Evolutionary conservation across 2,888 invertebrate genomes (phyloP).

Genomic region (Sacculina carcini): DNA sequence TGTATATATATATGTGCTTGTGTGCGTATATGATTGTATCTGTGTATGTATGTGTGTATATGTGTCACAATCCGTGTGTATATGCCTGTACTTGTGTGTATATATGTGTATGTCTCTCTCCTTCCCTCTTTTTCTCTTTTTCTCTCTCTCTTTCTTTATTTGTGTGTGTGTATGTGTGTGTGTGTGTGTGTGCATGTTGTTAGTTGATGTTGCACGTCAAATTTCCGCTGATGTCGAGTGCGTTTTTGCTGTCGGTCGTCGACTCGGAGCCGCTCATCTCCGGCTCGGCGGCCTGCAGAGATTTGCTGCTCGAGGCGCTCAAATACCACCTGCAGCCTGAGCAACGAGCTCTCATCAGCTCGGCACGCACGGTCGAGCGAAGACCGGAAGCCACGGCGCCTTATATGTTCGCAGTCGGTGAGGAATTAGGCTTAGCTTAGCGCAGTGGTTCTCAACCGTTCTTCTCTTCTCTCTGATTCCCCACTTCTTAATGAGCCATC

Average conservation of each 20-base stretch:
- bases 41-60: too few species aligned
- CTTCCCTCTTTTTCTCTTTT: not conserved
- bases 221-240: constrained; percentile 19
- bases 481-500: too few species aligned
- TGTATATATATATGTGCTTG: constrained; percentile 4
- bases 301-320: constrained; percentile 36
- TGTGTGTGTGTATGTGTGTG: too few species aligned
- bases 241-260: constrained; percentile 37
- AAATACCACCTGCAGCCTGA: constrained; percentile 40
- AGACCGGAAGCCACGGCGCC: constrained; percentile 37
- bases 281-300: constrained; percentile 34
- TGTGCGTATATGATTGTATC: too few species aligned
- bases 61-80: not conserved
- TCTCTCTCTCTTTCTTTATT: not conserved
- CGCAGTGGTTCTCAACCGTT: not conserved
- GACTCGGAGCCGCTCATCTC: constrained; percentile 35
- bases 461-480: not conserved
- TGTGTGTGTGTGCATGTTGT: too few species aligned
- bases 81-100: too few species aligned
- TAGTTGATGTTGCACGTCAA: constrained; percentile 12
- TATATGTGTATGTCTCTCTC: too few species aligned
- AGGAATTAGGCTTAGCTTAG: not conserved
- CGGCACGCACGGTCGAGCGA: constrained; percentile 33
- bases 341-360: constrained; percentile 32
- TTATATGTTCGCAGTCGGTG: constrained; percentile 34